phyloP scores from a whole-genome alignment of 2,888 invertebrate genomes.

The Orthosia gracilis region DNA sequence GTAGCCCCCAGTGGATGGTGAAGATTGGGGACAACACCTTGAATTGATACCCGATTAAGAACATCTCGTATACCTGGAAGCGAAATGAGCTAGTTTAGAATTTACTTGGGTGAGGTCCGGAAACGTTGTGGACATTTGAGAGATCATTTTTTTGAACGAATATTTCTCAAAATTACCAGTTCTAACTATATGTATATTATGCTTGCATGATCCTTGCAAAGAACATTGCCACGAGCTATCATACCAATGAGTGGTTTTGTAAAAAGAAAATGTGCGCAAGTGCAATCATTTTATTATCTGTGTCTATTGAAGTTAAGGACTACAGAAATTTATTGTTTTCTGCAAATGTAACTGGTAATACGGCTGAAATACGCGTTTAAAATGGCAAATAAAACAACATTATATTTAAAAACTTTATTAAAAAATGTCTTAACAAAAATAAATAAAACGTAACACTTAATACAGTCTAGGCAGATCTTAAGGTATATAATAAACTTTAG shows the following conservation, averaged over 20 bases:
- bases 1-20: slow-evolving; percentile 97
- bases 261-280: neutral
- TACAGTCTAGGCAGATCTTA: slow-evolving; percentile 48
- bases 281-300: too few relatives aligned
- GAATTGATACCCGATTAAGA: slow-evolving; percentile 96
- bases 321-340: too few relatives aligned
- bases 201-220: neutral
- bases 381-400: slow-evolving; percentile 40
- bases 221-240: neutral
- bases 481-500: neutral
- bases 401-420: slow-evolving; percentile 70
- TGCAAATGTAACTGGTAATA: too few relatives aligned
- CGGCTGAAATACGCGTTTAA: neutral
- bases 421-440: slow-evolving; percentile 73
- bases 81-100: slow-evolving; percentile 7
- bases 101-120: neutral
- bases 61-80: slow-evolving; percentile 97
- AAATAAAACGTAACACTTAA: slow-evolving; percentile 66
- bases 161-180: neutral
- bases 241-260: neutral
- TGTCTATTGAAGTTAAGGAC: too few relatives aligned
- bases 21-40: slow-evolving; percentile 97
- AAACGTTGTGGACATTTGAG: neutral
- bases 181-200: neutral
- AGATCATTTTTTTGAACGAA: neutral